phyloP scores from a whole-genome alignment of 2,113 vertebrate genomes.

The Ia io region DNA sequence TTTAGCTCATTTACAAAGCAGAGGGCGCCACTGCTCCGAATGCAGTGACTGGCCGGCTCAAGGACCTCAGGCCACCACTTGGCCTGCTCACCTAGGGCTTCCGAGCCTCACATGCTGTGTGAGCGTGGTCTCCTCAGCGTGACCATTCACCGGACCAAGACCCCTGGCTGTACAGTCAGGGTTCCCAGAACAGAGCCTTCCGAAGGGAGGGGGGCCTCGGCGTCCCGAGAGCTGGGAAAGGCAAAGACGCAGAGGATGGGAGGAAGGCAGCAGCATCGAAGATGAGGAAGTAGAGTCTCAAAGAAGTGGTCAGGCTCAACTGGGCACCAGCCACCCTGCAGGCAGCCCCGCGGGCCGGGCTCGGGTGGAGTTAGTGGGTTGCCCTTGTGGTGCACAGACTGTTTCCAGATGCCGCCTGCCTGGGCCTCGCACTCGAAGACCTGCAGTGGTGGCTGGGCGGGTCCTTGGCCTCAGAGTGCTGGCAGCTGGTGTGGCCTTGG shows the following conservation, averaged over 20 bases:
- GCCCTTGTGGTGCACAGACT: not conserved
- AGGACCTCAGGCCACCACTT: not conserved
- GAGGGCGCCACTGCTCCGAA: not conserved
- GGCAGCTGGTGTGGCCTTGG: not conserved
- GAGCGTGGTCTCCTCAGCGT: not conserved
- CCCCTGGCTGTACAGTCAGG: not conserved
- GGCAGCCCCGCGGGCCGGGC: not conserved
- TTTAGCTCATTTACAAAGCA: not conserved
- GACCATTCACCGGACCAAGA: not conserved
- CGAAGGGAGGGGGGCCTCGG: not conserved
- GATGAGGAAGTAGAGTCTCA: not conserved
- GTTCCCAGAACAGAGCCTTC: not conserved
- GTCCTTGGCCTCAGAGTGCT: not conserved
- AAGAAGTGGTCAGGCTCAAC: not conserved
- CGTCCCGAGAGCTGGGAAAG: not conserved
- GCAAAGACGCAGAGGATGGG: not conserved
- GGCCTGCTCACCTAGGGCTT: not conserved
- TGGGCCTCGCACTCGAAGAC: not conserved
- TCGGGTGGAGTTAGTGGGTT: not conserved
- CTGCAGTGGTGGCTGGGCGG: not conserved
- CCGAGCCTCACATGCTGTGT: not conserved
- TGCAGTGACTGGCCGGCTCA: not conserved
- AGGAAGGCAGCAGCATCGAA: too few relatives aligned
- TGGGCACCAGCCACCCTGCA: fast-evolving
- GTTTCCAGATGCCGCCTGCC: not conserved